Percentiles rank a stretch among this genome's conserved stretches.
Conservation (phyloP, 35 echinoderm and acorn worm species). For the Strongylocentrotus purpuratus region DNA sequence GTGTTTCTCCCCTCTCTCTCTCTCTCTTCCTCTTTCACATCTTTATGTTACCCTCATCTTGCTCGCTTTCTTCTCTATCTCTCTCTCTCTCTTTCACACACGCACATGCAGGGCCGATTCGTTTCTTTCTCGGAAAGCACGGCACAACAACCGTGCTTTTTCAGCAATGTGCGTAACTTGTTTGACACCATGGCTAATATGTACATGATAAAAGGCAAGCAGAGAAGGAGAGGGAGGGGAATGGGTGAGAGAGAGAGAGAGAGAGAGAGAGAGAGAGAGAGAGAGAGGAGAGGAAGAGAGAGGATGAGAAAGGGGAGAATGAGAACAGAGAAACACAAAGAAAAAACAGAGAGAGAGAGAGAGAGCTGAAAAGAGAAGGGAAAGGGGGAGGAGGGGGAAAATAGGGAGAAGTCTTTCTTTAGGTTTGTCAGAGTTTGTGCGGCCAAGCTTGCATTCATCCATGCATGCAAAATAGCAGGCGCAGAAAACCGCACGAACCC, state of each 20-base stretch:
- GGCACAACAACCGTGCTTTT: neutral
- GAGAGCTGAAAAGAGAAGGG: neutral
- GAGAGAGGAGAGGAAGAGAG: too few species aligned
- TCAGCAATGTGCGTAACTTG: neutral
- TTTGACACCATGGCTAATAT: neutral
- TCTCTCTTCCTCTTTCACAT: neutral
- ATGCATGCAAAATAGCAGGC: conserved; percentile 47
- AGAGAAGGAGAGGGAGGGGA: neutral
- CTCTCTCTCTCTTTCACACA: neutral
- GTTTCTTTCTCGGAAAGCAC: neutral
- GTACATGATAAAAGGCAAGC: neutral
- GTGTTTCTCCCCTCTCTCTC: neutral
- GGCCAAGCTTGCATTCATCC: conserved; percentile 20
- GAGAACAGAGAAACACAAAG: neutral
- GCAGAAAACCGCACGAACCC: neutral
- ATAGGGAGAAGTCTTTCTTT: neutral
- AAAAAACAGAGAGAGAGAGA: neutral
- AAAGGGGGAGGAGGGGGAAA: neutral
- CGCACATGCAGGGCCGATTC: neutral
- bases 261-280: too few species aligned
- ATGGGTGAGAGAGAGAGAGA: too few species aligned
- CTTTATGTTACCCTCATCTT: neutral
- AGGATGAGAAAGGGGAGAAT: neutral
- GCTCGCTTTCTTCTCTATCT: neutral
- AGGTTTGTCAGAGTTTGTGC: neutral